Percentiles rank a stretch among this genome's conserved stretches.
Evolutionary conservation across 2,888 invertebrate species (phyloP).

Genomic region (Ophonus ardosiacus): DNA sequence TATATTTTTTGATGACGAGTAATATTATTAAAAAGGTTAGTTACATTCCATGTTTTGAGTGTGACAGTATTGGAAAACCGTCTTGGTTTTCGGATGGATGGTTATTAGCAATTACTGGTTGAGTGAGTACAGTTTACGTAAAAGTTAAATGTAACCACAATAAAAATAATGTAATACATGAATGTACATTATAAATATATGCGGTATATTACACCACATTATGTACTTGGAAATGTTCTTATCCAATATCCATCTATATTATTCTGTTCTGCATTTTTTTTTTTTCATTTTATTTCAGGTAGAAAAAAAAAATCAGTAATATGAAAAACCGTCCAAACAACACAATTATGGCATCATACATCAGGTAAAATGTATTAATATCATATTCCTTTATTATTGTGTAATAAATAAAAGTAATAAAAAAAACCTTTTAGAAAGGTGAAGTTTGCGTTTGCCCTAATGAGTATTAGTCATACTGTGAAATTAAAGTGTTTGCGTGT

Average conservation of each 20-base stretch:
- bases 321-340: neutral
- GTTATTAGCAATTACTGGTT: constrained; percentile 50
- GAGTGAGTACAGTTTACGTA: constrained; percentile 56
- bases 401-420: no score
- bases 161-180: constrained; percentile 63
- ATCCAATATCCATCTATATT: neutral
- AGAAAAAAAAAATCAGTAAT: neutral
- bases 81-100: constrained; percentile 59
- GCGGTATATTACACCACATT: constrained; percentile 57
- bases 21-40: constrained; percentile 70
- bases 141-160: constrained; percentile 62
- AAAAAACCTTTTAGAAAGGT: no score
- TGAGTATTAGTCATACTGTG: no score
- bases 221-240: neutral
- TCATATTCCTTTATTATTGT: neutral
- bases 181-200: constrained; percentile 64
- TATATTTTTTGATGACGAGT: constrained; percentile 74
- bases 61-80: constrained; percentile 39
- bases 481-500: no score
- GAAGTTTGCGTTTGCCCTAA: no score
- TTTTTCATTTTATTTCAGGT: neutral
- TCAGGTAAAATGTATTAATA: neutral
- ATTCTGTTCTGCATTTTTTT: neutral
- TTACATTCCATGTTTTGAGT: constrained; percentile 72
- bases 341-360: neutral